Evolutionary conservation across 2,797 vertebrate species (phyloP).

Genomic region (Cyprinodon diabolis): DNA sequence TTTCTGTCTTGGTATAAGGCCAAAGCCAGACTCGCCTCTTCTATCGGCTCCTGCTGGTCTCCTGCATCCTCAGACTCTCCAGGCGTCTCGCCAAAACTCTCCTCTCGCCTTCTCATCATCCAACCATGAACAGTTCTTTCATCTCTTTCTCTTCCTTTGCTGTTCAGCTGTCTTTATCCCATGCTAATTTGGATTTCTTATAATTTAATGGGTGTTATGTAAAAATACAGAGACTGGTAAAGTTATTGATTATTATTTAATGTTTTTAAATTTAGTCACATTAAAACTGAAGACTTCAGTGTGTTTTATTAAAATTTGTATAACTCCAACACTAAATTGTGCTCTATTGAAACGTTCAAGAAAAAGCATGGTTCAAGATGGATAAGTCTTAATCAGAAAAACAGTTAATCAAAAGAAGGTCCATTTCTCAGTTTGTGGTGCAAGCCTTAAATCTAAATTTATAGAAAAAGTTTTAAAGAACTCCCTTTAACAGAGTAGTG

Average conservation of each 20-base stretch:
- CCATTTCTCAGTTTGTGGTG: neutral
- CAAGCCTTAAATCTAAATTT: neutral
- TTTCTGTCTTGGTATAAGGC: slow-evolving; percentile 45
- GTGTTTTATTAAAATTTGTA: neutral
- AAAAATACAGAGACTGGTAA: neutral
- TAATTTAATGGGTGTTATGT: neutral
- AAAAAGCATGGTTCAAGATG: neutral
- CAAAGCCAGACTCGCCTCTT: slow-evolving; percentile 48
- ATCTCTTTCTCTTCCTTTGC: slow-evolving; percentile 29
- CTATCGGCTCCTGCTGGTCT: slow-evolving; percentile 60
- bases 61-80: slow-evolving; percentile 55
- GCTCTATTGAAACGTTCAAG: neutral
- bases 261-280: neutral
- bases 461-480: neutral
- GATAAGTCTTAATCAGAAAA: neutral
- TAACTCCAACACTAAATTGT: neutral
- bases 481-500: neutral
- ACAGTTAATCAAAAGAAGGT: neutral
- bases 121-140: slow-evolving; percentile 27
- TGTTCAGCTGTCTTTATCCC: slow-evolving; percentile 7
- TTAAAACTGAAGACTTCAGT: neutral
- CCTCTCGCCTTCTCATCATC: slow-evolving; percentile 49
- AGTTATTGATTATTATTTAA: neutral
- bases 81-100: slow-evolving; percentile 48
- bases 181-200: slow-evolving; percentile 6